Evolutionary conservation across 2,888 invertebrate genomes (phyloP), one percentile per base, ranked within the genome.

Genomic region (Apodemia zela): DNA sequence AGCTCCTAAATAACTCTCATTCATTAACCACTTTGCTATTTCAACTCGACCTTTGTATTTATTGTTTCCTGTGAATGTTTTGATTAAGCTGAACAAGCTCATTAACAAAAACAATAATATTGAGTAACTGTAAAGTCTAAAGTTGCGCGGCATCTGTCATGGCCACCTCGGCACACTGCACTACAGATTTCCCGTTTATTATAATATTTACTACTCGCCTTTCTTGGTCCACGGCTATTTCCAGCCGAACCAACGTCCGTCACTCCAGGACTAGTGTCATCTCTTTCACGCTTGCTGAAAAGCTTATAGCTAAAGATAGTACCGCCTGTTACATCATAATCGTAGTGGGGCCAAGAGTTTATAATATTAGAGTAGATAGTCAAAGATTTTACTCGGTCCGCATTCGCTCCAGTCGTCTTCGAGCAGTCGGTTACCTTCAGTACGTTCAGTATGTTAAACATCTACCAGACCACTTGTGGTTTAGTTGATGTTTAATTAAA

Each of bases 191-290:
- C 84, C 87, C 84, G 90, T 88, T 90, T 89, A 89, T 89, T 89
- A 90, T 88, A 92, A 89, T 90, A 90, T 91, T 88, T 87, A 89
- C 85, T 83, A 87, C 82, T 89, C 92, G 89, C 93, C 93, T 93
- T 93, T 93, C 93, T 93, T 93, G 93, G 93, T 81, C 89, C 85
- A 90, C 81, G 83, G 84, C 93, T 92, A 92, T 92, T 93, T 93
- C 93, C 93, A 93, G 92, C 83, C 76, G 79, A 74, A 77, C 72
- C 74, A 71, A 75, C 76, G 75, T 81, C 75, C 80, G 80, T 76
- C 80, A 71, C 85, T 87, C 86, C 89, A 88, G 89, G 81, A 73
- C 54, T 73, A 65, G 68, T 62, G 70, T 76, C 74, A 76, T 88
- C 90, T 75, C 85, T 61, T 79, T 85, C 85, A 75, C 85, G 73